Percentiles rank a stretch among this genome's conserved stretches.
These are phyloP conservation scores for Liparis tanakae DNA, from an alignment of 2,797 vertebrate genomes.

Conservation along the genomic window DNA sequence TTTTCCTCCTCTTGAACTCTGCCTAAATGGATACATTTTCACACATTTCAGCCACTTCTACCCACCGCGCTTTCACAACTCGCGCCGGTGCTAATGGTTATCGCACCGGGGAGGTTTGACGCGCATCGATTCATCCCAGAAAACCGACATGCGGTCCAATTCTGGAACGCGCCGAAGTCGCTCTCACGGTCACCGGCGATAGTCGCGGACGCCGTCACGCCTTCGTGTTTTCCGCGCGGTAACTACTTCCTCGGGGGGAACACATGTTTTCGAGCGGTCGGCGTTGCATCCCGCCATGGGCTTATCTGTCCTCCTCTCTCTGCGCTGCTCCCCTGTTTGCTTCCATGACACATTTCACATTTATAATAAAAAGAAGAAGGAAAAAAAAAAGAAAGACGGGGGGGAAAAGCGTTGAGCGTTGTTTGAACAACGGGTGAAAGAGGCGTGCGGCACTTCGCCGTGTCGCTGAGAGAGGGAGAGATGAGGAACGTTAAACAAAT, in stretches of 20 bases:
- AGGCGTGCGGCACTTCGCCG: slow-evolving; percentile 51
- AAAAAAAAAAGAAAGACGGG: slow-evolving; percentile 30
- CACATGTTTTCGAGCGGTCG: slow-evolving; percentile 59
- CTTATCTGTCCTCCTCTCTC: slow-evolving; percentile 66
- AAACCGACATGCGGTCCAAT: slow-evolving; percentile 35
- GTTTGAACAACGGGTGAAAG: slow-evolving; percentile 67
- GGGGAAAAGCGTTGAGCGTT: slow-evolving; percentile 40
- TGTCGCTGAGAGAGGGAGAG: slow-evolving; percentile 47
- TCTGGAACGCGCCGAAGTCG: slow-evolving; percentile 41
- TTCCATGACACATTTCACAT: slow-evolving; percentile 69
- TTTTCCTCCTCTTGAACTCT: slow-evolving; percentile 54
- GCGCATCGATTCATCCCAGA: slow-evolving; percentile 56
- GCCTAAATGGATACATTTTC: slow-evolving; percentile 63
- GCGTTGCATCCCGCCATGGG: slow-evolving; percentile 39
- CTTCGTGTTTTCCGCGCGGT: slow-evolving; percentile 48
- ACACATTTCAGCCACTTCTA: slow-evolving; percentile 55
- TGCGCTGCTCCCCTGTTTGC: slow-evolving; percentile 56
- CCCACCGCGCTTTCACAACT: slow-evolving; percentile 60
- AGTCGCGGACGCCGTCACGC: slow-evolving; percentile 48
- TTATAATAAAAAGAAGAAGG: slow-evolving; percentile 49
- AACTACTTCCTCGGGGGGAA: slow-evolving; percentile 62
- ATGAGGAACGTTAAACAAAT: slow-evolving; percentile 75
- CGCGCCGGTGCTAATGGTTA: slow-evolving; percentile 66
- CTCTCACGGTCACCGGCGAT: slow-evolving; percentile 61
- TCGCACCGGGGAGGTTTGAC: slow-evolving; percentile 63